phyloP scores from a whole-genome alignment of 1,140 invertebrate species.

The Geopemphigus sp. region DNA sequence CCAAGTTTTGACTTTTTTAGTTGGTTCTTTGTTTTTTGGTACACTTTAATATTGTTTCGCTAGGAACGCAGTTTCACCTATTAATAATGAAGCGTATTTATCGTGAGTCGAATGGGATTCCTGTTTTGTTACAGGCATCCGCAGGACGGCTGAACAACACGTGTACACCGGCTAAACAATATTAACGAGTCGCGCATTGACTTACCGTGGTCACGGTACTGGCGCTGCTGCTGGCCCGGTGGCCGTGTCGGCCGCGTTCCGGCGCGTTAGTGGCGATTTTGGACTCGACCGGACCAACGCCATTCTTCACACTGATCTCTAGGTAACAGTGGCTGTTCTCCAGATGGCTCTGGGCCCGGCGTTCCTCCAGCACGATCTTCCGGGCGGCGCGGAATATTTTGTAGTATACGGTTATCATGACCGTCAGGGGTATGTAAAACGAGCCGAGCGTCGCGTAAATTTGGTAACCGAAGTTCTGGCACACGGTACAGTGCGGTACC shows the following conservation, averaged over 20 bases:
- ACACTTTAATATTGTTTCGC: too few species aligned
- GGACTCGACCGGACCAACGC: conserved; percentile 64
- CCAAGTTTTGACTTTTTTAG: too few species aligned
- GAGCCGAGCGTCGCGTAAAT: conserved; percentile 86
- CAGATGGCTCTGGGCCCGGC: conserved; percentile 77
- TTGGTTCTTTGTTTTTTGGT: too few species aligned
- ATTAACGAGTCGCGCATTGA: too few species aligned
- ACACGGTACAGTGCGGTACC: conserved; percentile 72
- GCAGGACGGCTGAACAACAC: too few species aligned
- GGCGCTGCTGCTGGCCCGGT: conserved; percentile 62
- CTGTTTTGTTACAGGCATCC: too few species aligned
- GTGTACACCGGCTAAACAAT: too few species aligned
- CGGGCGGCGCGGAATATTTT: conserved; percentile 84
- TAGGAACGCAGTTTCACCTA: too few species aligned
- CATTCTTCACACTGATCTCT: conserved; percentile 67
- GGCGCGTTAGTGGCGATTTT: conserved; percentile 59
- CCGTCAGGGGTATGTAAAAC: conserved; percentile 83
- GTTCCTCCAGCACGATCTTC: conserved; percentile 81
- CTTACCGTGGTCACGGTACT: conserved; percentile 61
- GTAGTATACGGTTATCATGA: conserved; percentile 89
- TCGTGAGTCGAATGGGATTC: too few species aligned
- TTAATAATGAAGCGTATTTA: too few species aligned
- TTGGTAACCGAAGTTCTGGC: conserved; percentile 78
- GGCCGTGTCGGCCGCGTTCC: conserved; percentile 57
- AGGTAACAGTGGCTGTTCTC: conserved; percentile 72